phyloP scores from a whole-genome alignment of 2,888 invertebrate species.

The Allophyes oxyacanthae region DNA sequence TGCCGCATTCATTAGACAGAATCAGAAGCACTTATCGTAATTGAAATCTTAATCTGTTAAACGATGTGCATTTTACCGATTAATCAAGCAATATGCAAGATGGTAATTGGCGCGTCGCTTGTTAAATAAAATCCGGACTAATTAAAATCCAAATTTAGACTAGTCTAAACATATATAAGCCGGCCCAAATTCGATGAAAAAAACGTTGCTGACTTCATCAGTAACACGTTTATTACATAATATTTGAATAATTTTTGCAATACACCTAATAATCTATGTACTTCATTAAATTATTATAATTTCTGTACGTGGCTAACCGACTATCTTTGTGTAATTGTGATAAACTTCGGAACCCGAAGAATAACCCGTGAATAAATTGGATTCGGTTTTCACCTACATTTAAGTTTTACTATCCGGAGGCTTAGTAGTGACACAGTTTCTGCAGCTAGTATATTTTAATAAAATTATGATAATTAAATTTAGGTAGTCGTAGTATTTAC shows the following conservation, averaged over 20 bases:
- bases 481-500: too few species aligned
- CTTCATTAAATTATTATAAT: too few species aligned
- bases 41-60: slow-evolving; percentile 60
- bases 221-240: slow-evolving; percentile 13
- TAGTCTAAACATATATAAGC: slow-evolving; percentile 43
- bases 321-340: too few species aligned
- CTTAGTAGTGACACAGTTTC: too few species aligned
- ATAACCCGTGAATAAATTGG: too few species aligned
- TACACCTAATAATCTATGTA: slow-evolving; percentile 2
- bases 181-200: slow-evolving; percentile 24
- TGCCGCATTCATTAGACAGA: slow-evolving; percentile 60
- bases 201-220: slow-evolving; percentile 35
- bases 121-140: slow-evolving; percentile 12
- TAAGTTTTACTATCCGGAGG: too few species aligned
- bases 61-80: slow-evolving; percentile 52
- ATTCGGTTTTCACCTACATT: too few species aligned
- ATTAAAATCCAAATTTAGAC: slow-evolving; percentile 17
- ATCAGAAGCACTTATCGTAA: slow-evolving; percentile 61
- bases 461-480: too few species aligned
- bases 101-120: slow-evolving; percentile 29
- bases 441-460: too few species aligned
- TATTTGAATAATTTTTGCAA: slow-evolving; percentile 33
- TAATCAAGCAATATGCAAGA: slow-evolving; percentile 33
- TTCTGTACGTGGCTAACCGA: too few species aligned
- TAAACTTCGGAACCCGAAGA: too few species aligned